phyloP scores from a whole-genome alignment of 2,888 invertebrate species.

The Onthophagus sagittarius region DNA sequence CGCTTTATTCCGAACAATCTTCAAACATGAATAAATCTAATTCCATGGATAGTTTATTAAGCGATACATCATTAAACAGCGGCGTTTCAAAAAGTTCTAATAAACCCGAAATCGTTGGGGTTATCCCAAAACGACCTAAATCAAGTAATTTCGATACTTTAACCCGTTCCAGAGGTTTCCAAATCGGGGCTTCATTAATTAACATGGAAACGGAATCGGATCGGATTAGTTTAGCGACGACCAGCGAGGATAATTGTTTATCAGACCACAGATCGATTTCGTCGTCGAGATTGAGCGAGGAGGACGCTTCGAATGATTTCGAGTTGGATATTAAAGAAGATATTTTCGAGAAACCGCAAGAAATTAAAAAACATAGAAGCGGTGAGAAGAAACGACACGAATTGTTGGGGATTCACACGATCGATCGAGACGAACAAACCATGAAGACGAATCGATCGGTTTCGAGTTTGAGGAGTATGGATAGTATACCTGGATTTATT shows the following conservation, averaged over 20 bases:
- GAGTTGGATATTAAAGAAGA: constrained; percentile 33
- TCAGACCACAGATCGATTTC: constrained; percentile 15
- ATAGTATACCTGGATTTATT: constrained; percentile 39
- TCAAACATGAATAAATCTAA: not conserved
- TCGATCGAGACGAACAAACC: constrained; percentile 18
- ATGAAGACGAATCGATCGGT: constrained; percentile 24
- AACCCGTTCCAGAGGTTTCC: constrained; percentile 36
- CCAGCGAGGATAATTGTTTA: constrained; percentile 15
- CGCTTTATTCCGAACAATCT: not conserved
- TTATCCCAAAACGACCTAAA: constrained; percentile 35
- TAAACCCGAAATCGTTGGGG: constrained; percentile 38
- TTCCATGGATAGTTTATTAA: constrained; percentile 17
- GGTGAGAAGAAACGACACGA: constrained; percentile 23
- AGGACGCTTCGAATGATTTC: constrained; percentile 26
- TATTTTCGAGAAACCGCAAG: constrained; percentile 25
- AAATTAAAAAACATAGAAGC: constrained; percentile 9
- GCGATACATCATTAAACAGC: constrained; percentile 24
- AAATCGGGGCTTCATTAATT: constrained; percentile 35
- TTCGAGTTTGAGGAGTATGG: constrained; percentile 38
- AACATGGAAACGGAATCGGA: constrained; percentile 24
- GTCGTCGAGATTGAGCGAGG: constrained; percentile 23
- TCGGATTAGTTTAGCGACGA: constrained; percentile 18
- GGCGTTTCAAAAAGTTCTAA: constrained; percentile 30
- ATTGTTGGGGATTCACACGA: constrained; percentile 29
- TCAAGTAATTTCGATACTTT: constrained; percentile 33